Evolutionary conservation across 2,888 invertebrate genomes (phyloP).

Genomic region (Toxonevra muliebris): DNA sequence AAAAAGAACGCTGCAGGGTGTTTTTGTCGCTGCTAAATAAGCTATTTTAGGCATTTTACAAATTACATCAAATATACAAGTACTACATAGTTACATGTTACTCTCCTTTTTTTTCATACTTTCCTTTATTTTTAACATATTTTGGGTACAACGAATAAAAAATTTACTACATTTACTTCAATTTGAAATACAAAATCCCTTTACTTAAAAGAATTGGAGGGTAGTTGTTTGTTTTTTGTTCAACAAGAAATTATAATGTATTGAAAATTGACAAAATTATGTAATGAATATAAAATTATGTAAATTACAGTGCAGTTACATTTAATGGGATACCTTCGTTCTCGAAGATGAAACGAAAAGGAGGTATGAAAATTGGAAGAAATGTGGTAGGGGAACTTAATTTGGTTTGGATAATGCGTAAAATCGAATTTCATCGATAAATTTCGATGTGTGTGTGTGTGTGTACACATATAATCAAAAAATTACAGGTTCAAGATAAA

Average conservation of each 20-base stretch:
- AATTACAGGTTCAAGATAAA: neutral
- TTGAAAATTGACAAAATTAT: constrained; percentile 63
- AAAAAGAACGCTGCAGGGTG: constrained; percentile 35
- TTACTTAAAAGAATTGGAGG: neutral
- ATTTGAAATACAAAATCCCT: no score
- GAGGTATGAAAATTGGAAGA: neutral
- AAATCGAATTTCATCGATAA: constrained; percentile 30
- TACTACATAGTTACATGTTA: neutral
- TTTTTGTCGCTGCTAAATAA: constrained; percentile 42
- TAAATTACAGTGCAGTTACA: constrained; percentile 61
- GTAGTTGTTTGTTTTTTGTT: constrained; percentile 10
- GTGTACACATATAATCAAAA: neutral
- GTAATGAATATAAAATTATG: constrained; percentile 64
- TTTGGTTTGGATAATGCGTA: constrained; percentile 26
- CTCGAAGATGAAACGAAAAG: no score
- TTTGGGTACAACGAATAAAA: no score
- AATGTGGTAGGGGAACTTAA: neutral
- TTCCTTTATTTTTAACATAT: neutral
- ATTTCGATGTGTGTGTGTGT: neutral
- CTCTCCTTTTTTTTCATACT: neutral
- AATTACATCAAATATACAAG: constrained; percentile 3
- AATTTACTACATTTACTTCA: no score
- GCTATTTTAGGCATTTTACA: constrained; percentile 16
- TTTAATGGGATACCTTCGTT: constrained; percentile 52
- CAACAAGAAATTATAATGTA: constrained; percentile 51